Evolutionary conservation across 2,888 invertebrate genomes (phyloP).

Genomic region (Gymnocheta viridis): DNA sequence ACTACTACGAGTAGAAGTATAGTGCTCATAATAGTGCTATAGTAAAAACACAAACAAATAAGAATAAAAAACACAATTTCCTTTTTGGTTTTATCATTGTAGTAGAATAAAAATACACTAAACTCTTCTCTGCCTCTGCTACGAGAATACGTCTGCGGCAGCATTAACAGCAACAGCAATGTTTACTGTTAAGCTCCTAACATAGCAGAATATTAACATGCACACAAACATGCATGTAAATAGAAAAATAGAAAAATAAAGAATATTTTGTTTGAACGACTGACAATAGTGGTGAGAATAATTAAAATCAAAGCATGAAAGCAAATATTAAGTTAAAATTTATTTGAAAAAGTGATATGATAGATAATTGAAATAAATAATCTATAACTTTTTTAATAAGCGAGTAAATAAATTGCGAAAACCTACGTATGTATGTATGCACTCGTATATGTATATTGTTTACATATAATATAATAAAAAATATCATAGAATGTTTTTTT

Average conservation of each 20-base stretch:
- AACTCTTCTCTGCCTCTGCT: conserved; percentile 22
- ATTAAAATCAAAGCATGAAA: background rate
- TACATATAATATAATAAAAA: background rate
- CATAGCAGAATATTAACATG: background rate
- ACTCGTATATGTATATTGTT: too few relatives aligned
- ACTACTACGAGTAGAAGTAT: conserved; percentile 6
- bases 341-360: background rate
- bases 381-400: background rate
- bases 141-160: background rate
- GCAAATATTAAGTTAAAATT: background rate
- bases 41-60: background rate
- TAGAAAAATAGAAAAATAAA: background rate
- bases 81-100: background rate
- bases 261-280: background rate
- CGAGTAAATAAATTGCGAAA: background rate
- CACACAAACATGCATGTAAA: background rate
- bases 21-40: conserved; percentile 22
- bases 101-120: background rate
- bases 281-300: conserved; percentile 7
- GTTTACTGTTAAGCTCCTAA: conserved; percentile 17
- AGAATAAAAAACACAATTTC: background rate
- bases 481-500: too few relatives aligned
- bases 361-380: background rate
- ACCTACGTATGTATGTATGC: background rate
- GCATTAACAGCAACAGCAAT: background rate